These are phyloP conservation scores for Proisotoma minuta DNA, from an alignment of 2,888 invertebrate species.

Conservation along the genomic window DNA sequence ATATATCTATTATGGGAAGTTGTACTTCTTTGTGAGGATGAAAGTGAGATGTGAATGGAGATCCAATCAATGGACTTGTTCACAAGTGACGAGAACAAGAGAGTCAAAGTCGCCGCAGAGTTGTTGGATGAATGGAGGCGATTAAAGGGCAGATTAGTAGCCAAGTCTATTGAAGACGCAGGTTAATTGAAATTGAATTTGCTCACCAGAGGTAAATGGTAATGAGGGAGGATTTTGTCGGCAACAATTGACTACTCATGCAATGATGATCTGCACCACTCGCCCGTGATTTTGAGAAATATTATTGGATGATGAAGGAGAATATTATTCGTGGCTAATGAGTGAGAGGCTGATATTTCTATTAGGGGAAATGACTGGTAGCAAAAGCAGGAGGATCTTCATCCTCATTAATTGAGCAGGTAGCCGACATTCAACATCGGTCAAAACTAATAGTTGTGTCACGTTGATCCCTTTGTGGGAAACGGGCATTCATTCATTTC, in stretches of 20 bases:
- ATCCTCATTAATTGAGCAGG: slow-evolving; percentile 37
- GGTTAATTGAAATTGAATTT: slow-evolving; percentile 48
- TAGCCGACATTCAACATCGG: slow-evolving; percentile 45
- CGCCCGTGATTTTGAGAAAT: slow-evolving; percentile 12
- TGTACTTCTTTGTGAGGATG: too few relatives aligned
- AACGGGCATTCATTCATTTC: slow-evolving; percentile 13
- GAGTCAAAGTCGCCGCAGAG: neutral
- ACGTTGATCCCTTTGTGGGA: slow-evolving; percentile 43
- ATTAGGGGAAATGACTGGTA: slow-evolving; percentile 12
- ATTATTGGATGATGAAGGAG: neutral
- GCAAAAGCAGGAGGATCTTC: slow-evolving; percentile 10
- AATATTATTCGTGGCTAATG: neutral
- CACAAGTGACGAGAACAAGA: neutral
- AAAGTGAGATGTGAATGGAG: too few relatives aligned
- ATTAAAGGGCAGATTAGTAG: neutral
- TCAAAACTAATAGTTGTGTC: slow-evolving; percentile 48
- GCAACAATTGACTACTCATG: slow-evolving; percentile 25
- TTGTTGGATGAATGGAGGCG: slow-evolving; percentile 6
- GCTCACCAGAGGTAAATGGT: slow-evolving; percentile 40
- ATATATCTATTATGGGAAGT: too few relatives aligned
- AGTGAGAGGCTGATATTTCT: slow-evolving; percentile 10
- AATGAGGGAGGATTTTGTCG: slow-evolving; percentile 39
- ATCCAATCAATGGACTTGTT: neutral
- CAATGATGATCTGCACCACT: slow-evolving; percentile 31
- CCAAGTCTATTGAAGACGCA: neutral